A percentile compares a stretch with the other conserved stretches of the same genome.
Evolutionary conservation across 37 sponge, comb jelly and placozoan species (phyloP).

Genomic region (Ephydatia muelleri): DNA sequence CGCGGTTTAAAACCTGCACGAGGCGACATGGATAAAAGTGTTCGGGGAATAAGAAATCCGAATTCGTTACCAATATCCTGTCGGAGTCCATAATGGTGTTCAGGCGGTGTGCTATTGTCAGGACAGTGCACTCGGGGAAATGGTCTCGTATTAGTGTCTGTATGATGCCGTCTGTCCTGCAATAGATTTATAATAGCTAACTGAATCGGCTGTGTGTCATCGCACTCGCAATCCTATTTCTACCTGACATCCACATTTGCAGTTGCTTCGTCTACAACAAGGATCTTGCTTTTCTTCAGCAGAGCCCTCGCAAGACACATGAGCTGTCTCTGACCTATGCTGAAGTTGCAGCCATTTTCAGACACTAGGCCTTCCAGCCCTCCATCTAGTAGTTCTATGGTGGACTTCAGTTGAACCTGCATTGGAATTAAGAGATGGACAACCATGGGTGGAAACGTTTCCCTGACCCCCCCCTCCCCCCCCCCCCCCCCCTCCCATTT

Average conservation of each 20-base stretch:
- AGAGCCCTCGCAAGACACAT: constrained; percentile 76
- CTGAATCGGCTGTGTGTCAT: too few species aligned
- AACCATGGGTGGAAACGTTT: too few species aligned
- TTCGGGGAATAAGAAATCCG: too few species aligned
- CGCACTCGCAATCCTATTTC: too few species aligned
- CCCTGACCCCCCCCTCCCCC: too few species aligned
- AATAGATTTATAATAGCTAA: too few species aligned
- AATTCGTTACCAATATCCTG: constrained; percentile 69
- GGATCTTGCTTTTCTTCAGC: constrained; percentile 65
- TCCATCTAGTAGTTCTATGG: constrained; percentile 10
- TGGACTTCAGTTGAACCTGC: constrained; percentile 56
- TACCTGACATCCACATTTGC: constrained; percentile 78
- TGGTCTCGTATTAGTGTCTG: constrained; percentile 64
- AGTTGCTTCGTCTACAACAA: constrained; percentile 81
- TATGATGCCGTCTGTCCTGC: constrained; percentile 71
- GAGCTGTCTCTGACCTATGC: constrained; percentile 76
- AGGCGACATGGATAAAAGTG: too few species aligned
- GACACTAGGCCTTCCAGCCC: constrained; percentile 48
- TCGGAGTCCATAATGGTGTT: constrained; percentile 77
- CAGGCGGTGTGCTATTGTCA: constrained; percentile 87
- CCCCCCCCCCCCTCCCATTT: too few species aligned
- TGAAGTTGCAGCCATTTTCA: constrained; percentile 71
- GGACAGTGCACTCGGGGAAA: constrained; percentile 72
- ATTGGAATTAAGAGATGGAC: too few species aligned
- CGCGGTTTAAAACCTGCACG: too few species aligned